A percentile compares a stretch with the other conserved stretches of the same genome.
Conservation (phyloP, 1,140 invertebrate species). For the Lutraria rhynchaena region DNA sequence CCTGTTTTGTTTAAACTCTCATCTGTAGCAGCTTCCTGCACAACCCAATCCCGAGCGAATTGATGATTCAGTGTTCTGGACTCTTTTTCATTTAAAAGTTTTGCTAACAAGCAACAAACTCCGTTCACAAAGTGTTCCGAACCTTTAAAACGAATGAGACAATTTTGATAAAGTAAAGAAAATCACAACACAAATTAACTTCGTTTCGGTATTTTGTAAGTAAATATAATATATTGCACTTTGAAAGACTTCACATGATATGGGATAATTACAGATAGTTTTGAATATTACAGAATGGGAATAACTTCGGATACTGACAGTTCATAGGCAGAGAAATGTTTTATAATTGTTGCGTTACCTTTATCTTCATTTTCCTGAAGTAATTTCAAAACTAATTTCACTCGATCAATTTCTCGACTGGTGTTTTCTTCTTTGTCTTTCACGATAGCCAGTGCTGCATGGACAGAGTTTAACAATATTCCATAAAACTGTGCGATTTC, state of each 20-base stretch:
- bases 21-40: slow-evolving; percentile 64
- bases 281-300: too few species aligned
- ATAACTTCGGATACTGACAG: too few species aligned
- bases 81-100: slow-evolving; percentile 67
- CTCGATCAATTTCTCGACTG: slow-evolving; percentile 27
- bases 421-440: slow-evolving; percentile 33
- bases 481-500: background rate
- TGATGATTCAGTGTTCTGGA: slow-evolving; percentile 24
- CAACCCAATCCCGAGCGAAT: slow-evolving; percentile 64
- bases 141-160: slow-evolving; percentile 6
- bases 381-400: slow-evolving; percentile 30
- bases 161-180: too few species aligned
- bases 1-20: slow-evolving; percentile 68
- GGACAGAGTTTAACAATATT: slow-evolving; percentile 34
- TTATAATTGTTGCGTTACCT: too few species aligned
- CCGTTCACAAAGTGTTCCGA: slow-evolving; percentile 10
- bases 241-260: too few species aligned
- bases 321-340: too few species aligned
- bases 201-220: too few species aligned
- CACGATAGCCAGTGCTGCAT: slow-evolving; percentile 42
- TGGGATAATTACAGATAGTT: too few species aligned
- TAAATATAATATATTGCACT: too few species aligned
- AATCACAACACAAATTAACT: too few species aligned
- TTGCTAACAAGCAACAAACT: background rate
- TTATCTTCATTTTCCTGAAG: too few species aligned